phyloP scores from a whole-genome alignment of 2,113 vertebrate species.

The Cairina moschata region DNA sequence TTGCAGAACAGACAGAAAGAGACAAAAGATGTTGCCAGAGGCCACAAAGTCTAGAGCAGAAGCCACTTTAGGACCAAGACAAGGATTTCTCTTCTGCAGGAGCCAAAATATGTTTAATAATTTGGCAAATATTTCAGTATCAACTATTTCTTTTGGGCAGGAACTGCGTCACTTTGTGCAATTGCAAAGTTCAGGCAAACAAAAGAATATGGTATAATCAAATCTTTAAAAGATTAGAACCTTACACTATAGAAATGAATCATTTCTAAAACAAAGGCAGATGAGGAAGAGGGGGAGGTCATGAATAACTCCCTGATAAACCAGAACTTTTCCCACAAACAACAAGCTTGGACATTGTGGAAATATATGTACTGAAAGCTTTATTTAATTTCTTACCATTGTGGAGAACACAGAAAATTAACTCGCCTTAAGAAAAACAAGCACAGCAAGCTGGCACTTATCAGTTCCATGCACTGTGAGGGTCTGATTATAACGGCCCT shows the following conservation, averaged over 20 bases:
- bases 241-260: constrained; percentile 19
- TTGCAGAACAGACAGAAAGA: neutral
- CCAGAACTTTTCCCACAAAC: constrained; percentile 34
- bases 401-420: neutral
- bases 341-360: neutral
- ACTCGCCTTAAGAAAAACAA: neutral
- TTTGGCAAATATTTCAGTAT: constrained; percentile 4
- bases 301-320: neutral
- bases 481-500: neutral
- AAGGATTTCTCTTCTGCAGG: neutral
- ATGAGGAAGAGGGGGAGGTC: constrained; percentile 13
- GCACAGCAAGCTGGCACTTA: neutral
- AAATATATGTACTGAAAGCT: neutral
- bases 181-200: constrained; percentile 17
- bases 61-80: neutral
- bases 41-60: neutral
- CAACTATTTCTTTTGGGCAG: neutral
- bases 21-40: neutral
- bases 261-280: constrained; percentile 49
- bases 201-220: constrained; percentile 31
- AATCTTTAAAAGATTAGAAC: constrained; percentile 50
- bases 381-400: constrained; percentile 2
- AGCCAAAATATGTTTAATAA: constrained; percentile 3
- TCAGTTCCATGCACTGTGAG: neutral
- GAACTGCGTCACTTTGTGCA: constrained; percentile 1